A percentile compares a stretch with the other conserved stretches of the same genome.
Conservation (phyloP, 2,113 vertebrate species). For the Myotis davidii region DNA sequence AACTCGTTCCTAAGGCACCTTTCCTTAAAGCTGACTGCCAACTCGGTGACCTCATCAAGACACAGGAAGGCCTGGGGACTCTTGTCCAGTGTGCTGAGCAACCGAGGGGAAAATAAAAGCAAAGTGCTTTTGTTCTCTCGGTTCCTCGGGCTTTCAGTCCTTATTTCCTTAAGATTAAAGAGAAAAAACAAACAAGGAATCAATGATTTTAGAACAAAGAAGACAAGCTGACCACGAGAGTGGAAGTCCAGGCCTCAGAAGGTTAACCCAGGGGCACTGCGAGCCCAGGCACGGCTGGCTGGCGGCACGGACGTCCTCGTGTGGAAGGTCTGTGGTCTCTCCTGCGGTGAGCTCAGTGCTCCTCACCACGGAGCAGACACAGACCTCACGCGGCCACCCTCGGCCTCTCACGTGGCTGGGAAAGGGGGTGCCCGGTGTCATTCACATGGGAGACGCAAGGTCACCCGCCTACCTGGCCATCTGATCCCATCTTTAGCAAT, state of each 20-base stretch:
- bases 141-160: background rate
- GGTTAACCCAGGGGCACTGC: background rate
- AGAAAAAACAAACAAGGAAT: background rate
- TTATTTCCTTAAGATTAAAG: constrained; percentile 26
- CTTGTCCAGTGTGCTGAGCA: background rate
- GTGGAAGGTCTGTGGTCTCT: background rate
- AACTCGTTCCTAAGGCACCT: background rate
- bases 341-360: background rate
- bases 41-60: background rate
- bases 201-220: constrained; percentile 8
- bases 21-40: background rate
- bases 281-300: background rate
- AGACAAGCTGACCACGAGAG: background rate
- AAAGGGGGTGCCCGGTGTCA: background rate
- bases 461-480: background rate
- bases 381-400: background rate
- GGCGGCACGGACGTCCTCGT: accelerated
- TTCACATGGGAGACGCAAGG: background rate
- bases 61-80: background rate
- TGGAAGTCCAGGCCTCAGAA: background rate
- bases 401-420: accelerated
- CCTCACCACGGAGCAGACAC: accelerated
- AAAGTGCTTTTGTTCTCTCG: background rate
- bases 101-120: background rate
- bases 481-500: background rate